These are phyloP conservation scores for Engraulis encrasicolus DNA, from an alignment of 2,113 vertebrate species.

Conservation along the genomic window DNA sequence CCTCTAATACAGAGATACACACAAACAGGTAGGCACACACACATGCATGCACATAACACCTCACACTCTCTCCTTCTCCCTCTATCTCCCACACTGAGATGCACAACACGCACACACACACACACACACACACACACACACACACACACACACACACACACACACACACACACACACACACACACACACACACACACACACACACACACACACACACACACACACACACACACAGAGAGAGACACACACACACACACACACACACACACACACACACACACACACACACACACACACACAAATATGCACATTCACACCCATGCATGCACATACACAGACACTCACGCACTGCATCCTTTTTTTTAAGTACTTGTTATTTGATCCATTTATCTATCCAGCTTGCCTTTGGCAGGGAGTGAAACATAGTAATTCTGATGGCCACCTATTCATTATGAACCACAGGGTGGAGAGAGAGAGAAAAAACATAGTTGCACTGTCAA, in stretches of 20 bases:
- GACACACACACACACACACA: too few species aligned
- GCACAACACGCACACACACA: too few species aligned
- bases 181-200: neutral
- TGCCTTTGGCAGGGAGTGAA: neutral
- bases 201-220: too few species aligned
- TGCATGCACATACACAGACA: neutral
- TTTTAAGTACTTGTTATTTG: neutral
- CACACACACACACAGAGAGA: too few species aligned
- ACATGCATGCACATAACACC: too few species aligned
- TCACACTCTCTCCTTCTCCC: too few species aligned
- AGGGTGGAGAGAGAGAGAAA: neutral
- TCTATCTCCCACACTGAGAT: too few species aligned
- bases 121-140: too few species aligned
- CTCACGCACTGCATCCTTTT: neutral
- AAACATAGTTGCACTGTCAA: neutral
- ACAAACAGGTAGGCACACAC: too few species aligned
- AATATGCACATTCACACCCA: too few species aligned
- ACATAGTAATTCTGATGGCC: neutral
- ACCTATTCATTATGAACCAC: neutral
- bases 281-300: neutral
- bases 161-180: neutral
- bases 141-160: too few species aligned
- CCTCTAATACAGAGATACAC: too few species aligned
- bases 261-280: constrained; percentile 1
- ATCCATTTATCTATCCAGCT: neutral